A percentile compares a stretch with the other conserved stretches of the same genome.
These are phyloP conservation scores for Thunnus maccoyii DNA, from an alignment of 2,113 vertebrate genomes.

Conservation along the genomic window DNA sequence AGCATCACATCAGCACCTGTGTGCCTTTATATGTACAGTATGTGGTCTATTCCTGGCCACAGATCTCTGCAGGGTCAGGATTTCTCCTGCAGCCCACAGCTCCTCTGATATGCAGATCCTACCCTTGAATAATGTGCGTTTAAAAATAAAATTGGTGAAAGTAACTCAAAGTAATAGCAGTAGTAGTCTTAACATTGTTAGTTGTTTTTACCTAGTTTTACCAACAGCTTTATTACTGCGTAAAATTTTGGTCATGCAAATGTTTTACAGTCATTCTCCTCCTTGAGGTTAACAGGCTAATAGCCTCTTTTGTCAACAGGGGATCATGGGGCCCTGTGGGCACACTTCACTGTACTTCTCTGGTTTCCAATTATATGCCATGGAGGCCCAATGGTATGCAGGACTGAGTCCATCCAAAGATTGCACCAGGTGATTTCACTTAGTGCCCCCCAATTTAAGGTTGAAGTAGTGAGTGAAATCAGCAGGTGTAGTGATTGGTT, in stretches of 20 bases:
- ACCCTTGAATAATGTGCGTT: neutral
- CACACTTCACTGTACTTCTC: constrained; percentile 12
- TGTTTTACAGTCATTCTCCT: constrained; percentile 11
- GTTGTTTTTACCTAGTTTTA: neutral
- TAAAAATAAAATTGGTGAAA: neutral
- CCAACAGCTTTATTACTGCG: no score
- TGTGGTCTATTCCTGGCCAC: constrained; percentile 66
- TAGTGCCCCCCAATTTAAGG: neutral
- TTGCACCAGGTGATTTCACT: constrained; percentile 23
- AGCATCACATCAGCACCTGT: constrained; percentile 24
- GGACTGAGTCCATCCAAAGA: neutral
- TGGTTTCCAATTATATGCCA: constrained; percentile 38
- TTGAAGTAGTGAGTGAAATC: neutral
- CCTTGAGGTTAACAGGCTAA: constrained; percentile 29
- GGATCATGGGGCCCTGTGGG: neutral
- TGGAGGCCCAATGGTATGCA: constrained; percentile 16
- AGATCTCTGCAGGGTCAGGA: constrained; percentile 56
- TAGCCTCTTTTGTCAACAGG: neutral
- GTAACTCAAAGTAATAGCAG: neutral
- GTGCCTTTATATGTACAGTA: constrained; percentile 45
- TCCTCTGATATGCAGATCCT: neutral
- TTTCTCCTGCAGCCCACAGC: constrained; percentile 41
- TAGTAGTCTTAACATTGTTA: neutral
- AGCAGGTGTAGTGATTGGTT: neutral
- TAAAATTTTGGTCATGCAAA: no score